Evolutionary conservation across 1,140 invertebrate genomes (phyloP).

Genomic region (Trinorchestia longiramus): DNA sequence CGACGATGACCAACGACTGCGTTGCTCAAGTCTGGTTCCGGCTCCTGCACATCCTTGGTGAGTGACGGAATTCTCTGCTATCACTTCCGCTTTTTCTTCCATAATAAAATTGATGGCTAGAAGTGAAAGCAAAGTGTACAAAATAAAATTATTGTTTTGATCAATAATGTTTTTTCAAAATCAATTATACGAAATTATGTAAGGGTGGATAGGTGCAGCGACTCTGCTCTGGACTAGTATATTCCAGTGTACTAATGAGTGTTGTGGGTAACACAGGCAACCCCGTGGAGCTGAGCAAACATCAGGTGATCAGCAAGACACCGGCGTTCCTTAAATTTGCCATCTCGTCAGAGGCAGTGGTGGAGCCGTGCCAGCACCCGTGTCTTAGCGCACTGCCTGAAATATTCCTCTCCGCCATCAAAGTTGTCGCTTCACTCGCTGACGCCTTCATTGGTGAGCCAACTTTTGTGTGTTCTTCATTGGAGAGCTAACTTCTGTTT

Average conservation of each 20-base stretch:
- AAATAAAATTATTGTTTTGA: no score
- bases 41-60: conserved; percentile 79
- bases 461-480: no score
- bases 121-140: background rate
- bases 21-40: conserved; percentile 95
- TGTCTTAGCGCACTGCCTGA: conserved; percentile 87
- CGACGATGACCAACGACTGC: conserved; percentile 87
- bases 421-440: conserved; percentile 90
- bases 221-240: background rate
- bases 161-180: no score
- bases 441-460: conserved; percentile 92
- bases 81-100: background rate
- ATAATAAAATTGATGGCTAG: background rate
- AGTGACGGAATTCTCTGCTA: conserved; percentile 19
- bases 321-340: conserved; percentile 80
- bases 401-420: conserved; percentile 94
- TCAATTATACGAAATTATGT: no score
- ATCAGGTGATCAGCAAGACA: conserved; percentile 87
- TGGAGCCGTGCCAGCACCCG: conserved; percentile 92
- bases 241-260: background rate
- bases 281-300: conserved; percentile 90
- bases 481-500: no score
- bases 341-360: conserved; percentile 71
- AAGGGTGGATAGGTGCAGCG: no score
- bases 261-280: conserved; percentile 78